Base-by-base conservation (phyloP, 1,140 invertebrate genomes). In the Chionoecetes opilio region DNA sequence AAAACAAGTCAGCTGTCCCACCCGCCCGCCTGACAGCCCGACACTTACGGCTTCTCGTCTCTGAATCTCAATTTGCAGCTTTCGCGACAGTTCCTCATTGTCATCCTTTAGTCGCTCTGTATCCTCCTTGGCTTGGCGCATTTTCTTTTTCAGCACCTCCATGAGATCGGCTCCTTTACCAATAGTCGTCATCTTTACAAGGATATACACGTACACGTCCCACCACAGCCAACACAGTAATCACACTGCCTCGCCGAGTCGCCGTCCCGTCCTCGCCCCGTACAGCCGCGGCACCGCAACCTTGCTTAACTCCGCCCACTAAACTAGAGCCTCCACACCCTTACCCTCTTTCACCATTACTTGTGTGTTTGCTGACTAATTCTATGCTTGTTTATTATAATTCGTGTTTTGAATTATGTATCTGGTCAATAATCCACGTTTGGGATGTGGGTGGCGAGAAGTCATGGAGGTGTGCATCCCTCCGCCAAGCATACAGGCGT, bases 81-180 rank as follows among this genome's bases (percentile, higher is more conserved):
- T 95, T n/a, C 95, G 90, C 82, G 94, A 95, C 32, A 96, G 85
- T 84, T 96, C 96, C 53, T 96, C 96, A 92, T 96, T 96, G 29
- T 96, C 96, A 90, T 96, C 96, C 87, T 95, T 96, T 85, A 96
- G 92, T 91, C 95, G 91, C 93, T 96, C 96, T 35, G 95, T 95
- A 95, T 96, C 96, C 86, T 96, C 96, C 92, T 96, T 96, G 82
- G 96, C 95, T 87, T 96, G 96, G 88, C 95, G 95, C 94, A 96
- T 96, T 96, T 96, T 96, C 96, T 96, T 96, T 95, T 96, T 96
- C 46, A 96, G 94, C 32, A 96, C 96, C 94, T 96, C 96, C 94
- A 96, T 95, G 89, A 96, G 94, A 63, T 96, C 94, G 31, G 96
- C 95, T 38, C 96, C 96, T 96, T 96, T 96, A 38, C 96, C 96